phyloP scores from a whole-genome alignment of 1,140 invertebrate species.

The Leptoteleia sp. region DNA sequence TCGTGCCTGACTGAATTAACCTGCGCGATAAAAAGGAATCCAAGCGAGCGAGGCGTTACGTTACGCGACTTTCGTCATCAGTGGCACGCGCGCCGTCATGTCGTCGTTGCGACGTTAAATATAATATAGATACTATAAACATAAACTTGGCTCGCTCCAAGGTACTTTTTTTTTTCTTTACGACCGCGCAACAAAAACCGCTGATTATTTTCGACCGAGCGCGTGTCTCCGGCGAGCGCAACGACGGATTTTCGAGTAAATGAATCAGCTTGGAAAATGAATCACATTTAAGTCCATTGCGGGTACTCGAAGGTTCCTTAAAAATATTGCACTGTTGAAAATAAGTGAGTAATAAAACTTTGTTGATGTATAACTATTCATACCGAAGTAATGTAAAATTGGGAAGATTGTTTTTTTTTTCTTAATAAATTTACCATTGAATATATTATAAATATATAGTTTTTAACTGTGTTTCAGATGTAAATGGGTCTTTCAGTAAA shows the following conservation, averaged over 20 bases:
- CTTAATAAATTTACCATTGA: no score
- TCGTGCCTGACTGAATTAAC: constrained; percentile 16
- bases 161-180: constrained; percentile 25
- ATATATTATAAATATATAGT: no score
- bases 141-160: constrained; percentile 34
- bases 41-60: constrained; percentile 29
- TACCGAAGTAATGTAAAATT: no score
- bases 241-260: neutral
- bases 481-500: no score
- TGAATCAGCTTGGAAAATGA: no score
- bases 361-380: no score
- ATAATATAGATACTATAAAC: constrained; percentile 32
- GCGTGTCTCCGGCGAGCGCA: constrained; percentile 5
- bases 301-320: no score
- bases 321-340: no score
- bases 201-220: constrained; percentile 9
- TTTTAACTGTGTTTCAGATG: no score
- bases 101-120: constrained; percentile 12
- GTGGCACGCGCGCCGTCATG: constrained; percentile 31
- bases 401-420: no score
- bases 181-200: constrained; percentile 3
- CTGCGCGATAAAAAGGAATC: constrained; percentile 43
- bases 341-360: no score
- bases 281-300: no score
- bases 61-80: constrained; percentile 47